Evolutionary conservation across 2,888 invertebrate species (phyloP).

Genomic region (Luperina testacea): DNA sequence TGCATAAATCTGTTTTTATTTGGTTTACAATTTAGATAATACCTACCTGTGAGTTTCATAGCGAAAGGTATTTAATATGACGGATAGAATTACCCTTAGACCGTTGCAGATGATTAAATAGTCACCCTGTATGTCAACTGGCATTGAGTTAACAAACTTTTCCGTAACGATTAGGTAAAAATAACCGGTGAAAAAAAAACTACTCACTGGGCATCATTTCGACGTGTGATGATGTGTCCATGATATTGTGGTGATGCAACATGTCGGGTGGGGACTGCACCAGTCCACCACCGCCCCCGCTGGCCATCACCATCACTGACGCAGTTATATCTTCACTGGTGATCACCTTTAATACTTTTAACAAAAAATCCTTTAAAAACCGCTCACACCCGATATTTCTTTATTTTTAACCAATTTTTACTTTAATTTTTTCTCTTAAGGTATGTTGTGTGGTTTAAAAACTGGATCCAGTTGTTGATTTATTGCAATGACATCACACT

Average conservation of each 20-base stretch:
- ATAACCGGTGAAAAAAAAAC: neutral
- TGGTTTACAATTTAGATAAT: neutral
- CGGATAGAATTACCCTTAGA: neutral
- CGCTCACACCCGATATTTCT: conserved; percentile 21
- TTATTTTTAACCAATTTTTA: neutral
- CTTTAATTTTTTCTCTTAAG: conserved; percentile 8
- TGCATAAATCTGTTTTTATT: neutral
- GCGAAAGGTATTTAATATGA: neutral
- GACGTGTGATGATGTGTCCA: conserved; percentile 88
- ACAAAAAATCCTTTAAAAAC: conserved; percentile 41
- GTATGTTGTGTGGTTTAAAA: conserved; percentile 31
- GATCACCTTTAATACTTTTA: conserved; percentile 68
- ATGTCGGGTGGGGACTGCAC: conserved; percentile 90
- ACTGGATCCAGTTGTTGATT: conserved; percentile 58
- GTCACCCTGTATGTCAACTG: neutral
- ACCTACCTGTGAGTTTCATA: neutral
- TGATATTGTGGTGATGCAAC: conserved; percentile 88
- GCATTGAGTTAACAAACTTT: neutral
- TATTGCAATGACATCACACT: conserved; percentile 69
- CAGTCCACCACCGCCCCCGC: conserved; percentile 88
- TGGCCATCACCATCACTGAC: conserved; percentile 89
- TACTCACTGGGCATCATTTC: conserved; percentile 89
- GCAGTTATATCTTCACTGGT: conserved; percentile 70
- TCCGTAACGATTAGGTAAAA: no score
- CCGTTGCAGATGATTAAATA: neutral